Base-by-base conservation (phyloP, 2,113 vertebrate species). In the Drymodes brunneopygia region DNA sequence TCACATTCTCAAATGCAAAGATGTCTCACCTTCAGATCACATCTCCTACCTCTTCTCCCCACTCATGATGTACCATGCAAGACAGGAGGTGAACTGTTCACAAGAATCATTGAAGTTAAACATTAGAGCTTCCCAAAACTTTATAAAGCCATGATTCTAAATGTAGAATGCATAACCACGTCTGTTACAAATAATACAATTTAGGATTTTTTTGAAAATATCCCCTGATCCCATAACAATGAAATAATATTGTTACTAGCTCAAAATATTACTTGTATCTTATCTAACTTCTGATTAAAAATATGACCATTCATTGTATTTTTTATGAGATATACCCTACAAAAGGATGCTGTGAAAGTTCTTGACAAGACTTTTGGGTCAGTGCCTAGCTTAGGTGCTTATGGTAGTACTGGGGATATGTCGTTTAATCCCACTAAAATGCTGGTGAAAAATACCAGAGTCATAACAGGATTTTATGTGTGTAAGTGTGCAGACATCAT, bases 1-100 rank as follows among this genome's bases (percentile, higher is more conserved):
- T 94, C 93, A 95, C 67, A 95, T 93, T 96, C 67, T 86, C 64
- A 88, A 88, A 77, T 78, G 81, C 20, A 94, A 90, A 93, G 69
- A 72, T 87, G 47, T 90, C 80, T 91, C 88, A 61, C 78, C 78
- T 95, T 90, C 47, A 70, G 62, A 95, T 94, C 71, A 62, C 24
- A 77, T 92, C 45, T 92, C 33, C 74, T 94, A 60, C 38, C 24
- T 79, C 79, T 79, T 85, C 66, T 69, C 56, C 33, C 19, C 1
- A 1, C 62, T 88, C 47, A 44, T 71, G 64, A 86, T 74, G 51
- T n/a, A 80, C 64, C 51, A 56, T 31, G 22, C 78, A 91, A 85
- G 81, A 85, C 33, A 91, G 78, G 66, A 94, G 74, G 47, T 82
- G 71, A 96, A 94, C 57, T 42, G 50, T 69, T 82, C 45, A 35